Evolutionary conservation across 2,888 invertebrate genomes (phyloP).

Genomic region (Camptogramma bilineatum): DNA sequence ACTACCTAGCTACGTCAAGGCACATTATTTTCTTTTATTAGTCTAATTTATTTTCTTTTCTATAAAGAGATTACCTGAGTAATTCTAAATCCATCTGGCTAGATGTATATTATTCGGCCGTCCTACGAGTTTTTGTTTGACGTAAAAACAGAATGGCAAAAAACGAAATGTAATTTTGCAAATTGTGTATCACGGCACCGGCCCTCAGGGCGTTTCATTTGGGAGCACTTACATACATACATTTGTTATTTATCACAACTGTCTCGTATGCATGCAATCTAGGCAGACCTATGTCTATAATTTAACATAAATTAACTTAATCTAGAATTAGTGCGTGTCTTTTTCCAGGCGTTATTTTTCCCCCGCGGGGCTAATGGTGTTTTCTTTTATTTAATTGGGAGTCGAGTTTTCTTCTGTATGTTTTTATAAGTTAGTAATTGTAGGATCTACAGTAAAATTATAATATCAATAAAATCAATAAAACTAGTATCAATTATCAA

Average conservation of each 20-base stretch:
- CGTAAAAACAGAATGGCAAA: constrained; percentile 54
- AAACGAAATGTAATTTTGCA: constrained; percentile 65
- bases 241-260: constrained; percentile 56
- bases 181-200: constrained; percentile 61
- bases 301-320: constrained; percentile 18
- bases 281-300: constrained; percentile 20
- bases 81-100: constrained; percentile 48
- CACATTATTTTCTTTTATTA: constrained; percentile 7
- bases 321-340: constrained; percentile 10
- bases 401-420: neutral
- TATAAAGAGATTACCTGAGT: constrained; percentile 27
- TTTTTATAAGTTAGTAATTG: neutral
- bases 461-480: too few species aligned
- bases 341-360: neutral
- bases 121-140: constrained; percentile 55
- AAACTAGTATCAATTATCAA: too few species aligned
- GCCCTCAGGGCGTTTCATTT: constrained; percentile 57
- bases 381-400: constrained; percentile 1
- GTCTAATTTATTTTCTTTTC: constrained; percentile 22
- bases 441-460: neutral
- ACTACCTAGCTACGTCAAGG: neutral
- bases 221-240: constrained; percentile 51
- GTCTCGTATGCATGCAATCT: constrained; percentile 39
- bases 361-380: neutral
- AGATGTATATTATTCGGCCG: constrained; percentile 47